Percentiles rank a stretch among this genome's conserved stretches.
phyloP scores from a whole-genome alignment of 2,797 vertebrate genomes.

The Clarias platycephalus region DNA sequence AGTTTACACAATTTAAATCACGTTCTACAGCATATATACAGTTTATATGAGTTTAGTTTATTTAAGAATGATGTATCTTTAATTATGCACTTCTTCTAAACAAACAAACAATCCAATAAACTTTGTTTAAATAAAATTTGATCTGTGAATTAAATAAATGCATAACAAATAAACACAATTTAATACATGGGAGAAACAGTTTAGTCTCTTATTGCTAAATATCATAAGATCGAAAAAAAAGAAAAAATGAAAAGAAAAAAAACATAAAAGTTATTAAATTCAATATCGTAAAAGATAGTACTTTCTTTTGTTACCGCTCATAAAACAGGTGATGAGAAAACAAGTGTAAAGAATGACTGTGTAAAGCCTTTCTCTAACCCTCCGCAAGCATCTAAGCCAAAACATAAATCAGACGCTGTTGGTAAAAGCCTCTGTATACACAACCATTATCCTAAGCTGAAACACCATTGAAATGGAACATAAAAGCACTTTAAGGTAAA shows the following conservation, averaged over 20 bases:
- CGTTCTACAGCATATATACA: too few species aligned
- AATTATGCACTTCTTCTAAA: background rate
- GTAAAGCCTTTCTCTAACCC: slow-evolving; percentile 30
- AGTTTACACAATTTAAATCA: too few species aligned
- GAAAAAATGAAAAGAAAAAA: too few species aligned
- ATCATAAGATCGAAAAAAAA: background rate
- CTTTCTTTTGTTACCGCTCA: background rate
- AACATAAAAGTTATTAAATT: background rate
- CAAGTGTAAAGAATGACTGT: background rate
- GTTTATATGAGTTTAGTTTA: too few species aligned
- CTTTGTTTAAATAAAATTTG: background rate
- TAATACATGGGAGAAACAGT: background rate
- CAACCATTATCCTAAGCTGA: slow-evolving; percentile 45
- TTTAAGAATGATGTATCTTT: too few species aligned
- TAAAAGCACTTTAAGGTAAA: slow-evolving; percentile 47
- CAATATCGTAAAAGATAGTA: background rate
- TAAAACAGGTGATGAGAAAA: slow-evolving; percentile 22
- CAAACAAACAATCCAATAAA: background rate
- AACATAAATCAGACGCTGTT: slow-evolving; percentile 44
- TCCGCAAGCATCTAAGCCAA: slow-evolving; percentile 18
- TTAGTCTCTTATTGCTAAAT: background rate
- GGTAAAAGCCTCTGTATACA: slow-evolving; percentile 46
- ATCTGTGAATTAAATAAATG: background rate
- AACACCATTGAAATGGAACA: slow-evolving; percentile 40
- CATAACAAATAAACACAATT: background rate